Percentiles rank a stretch among this genome's conserved stretches.
phyloP scores from a whole-genome alignment of 2,888 invertebrate genomes.

The Pterostichus niger region DNA sequence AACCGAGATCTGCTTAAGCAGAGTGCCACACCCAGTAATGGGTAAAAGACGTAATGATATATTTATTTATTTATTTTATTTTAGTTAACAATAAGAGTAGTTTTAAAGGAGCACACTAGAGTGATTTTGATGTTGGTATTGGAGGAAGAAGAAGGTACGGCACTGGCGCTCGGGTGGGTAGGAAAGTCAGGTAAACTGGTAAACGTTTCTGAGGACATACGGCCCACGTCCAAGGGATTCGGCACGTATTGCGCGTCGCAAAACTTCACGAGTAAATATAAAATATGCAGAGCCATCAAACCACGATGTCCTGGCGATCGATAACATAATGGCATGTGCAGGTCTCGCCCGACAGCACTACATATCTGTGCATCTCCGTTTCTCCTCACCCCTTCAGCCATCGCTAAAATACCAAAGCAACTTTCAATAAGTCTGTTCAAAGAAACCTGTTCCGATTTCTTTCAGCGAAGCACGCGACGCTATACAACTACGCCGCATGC shows the following conservation, averaged over 20 bases:
- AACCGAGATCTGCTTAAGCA: too few species aligned
- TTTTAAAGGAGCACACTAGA: too few species aligned
- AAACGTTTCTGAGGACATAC: neutral
- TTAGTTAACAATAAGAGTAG: too few species aligned
- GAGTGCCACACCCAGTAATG: too few species aligned
- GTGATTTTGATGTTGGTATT: too few species aligned
- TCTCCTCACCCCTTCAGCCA: too few species aligned
- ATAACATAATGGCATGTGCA: neutral
- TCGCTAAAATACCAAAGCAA: slow-evolving; percentile 9
- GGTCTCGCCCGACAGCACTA: neutral
- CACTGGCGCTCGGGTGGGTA: too few species aligned
- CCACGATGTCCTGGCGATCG: neutral
- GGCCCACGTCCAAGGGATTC: neutral
- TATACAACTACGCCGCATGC: slow-evolving; percentile 14
- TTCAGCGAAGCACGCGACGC: neutral
- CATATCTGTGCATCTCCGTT: slow-evolving; percentile 2
- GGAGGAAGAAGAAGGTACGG: too few species aligned
- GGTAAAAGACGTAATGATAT: too few species aligned
- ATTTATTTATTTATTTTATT: too few species aligned
- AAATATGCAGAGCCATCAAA: slow-evolving; percentile 7
- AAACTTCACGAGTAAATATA: neutral
- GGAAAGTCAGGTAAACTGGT: too few species aligned
- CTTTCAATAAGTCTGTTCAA: slow-evolving; percentile 49
- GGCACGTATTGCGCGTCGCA: neutral
- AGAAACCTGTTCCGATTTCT: slow-evolving; percentile 10